Base-by-base conservation (phyloP, 2,888 invertebrate genomes). In the Leucozona laternaria region DNA sequence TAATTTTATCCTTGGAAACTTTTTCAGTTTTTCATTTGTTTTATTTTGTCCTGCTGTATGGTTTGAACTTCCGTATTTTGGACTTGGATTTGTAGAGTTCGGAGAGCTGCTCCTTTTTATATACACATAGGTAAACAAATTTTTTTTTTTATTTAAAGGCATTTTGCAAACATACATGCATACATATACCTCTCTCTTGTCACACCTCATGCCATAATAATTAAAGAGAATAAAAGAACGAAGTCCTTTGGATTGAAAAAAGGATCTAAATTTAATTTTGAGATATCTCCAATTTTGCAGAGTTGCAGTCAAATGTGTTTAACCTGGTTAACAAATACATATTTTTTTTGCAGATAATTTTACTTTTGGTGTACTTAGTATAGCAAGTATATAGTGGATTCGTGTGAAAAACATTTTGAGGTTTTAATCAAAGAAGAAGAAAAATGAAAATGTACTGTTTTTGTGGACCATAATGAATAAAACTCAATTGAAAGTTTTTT, bases 1-100 rank as follows among this genome's bases (percentile, higher is more conserved):
- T 91, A 90, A 91, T 91, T 91, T 90, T 88, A 90, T 89, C 89
- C 89, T 90, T 89, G 84, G 90, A 89, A 90, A 89, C 89, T 89
- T 88, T 89, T 76, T 60, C 75, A 57, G 71, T 79, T 83, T 86
- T 72, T 78, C n/a, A n/a, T 53, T 62, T 88, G 88, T 89, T 83
- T 84, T 86, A 89, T 89, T 90, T 90, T 90, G 90, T 89, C 89
- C 89, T 90, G 90, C 89, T 90, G 90, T 90, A 89, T 80, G 77
- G 71, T 73, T 77, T 78, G 81, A 85, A 81, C 85, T 85, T 85
- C 85, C 85, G 81, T 60, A 85, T 85, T 85, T 81, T 40, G 85
- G 77, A 64, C 71, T 76, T 70, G 10, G 28, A 48, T 31, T 28
- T 50, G 60, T 66, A 37, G 28, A 20, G 40, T 50, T 48, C 25